phyloP scores from a whole-genome alignment of 2,113 vertebrate genomes.

The Prunella fulvescens region DNA sequence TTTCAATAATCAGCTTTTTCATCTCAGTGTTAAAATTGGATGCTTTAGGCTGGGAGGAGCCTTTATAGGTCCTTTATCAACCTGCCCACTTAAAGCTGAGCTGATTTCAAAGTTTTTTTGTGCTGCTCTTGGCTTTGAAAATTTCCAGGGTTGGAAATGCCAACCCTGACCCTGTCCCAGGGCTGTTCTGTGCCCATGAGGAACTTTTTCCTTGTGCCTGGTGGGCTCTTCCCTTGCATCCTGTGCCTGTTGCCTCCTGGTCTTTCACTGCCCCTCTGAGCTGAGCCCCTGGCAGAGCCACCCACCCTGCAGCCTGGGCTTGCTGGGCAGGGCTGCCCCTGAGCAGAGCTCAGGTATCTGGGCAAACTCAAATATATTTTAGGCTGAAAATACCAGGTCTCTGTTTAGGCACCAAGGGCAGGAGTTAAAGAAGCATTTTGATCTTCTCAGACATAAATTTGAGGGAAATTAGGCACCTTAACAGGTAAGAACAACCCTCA shows the following conservation, averaged over 20 bases:
- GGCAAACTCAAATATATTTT: neutral
- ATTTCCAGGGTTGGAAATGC: neutral
- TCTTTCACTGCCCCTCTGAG: neutral
- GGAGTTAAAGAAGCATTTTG: neutral
- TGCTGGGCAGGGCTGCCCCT: neutral
- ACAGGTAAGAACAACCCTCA: neutral
- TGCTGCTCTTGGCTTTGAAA: neutral
- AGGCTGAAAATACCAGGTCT: neutral
- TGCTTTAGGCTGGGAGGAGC: neutral
- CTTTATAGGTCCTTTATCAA: neutral
- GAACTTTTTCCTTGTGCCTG: neutral
- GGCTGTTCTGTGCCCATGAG: neutral
- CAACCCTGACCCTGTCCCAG: neutral
- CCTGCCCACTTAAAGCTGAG: neutral
- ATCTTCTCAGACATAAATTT: neutral
- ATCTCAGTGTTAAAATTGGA: neutral
- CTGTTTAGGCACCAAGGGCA: neutral
- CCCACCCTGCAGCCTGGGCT: neutral
- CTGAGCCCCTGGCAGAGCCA: neutral
- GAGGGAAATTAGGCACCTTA: neutral
- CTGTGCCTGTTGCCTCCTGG: neutral
- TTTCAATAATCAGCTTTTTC: neutral
- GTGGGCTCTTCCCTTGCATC: no score
- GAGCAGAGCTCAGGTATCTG: neutral
- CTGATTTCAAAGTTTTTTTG: neutral